Base-by-base conservation (phyloP, 2,113 vertebrate genomes). In the Syrrhaptes paradoxus region DNA sequence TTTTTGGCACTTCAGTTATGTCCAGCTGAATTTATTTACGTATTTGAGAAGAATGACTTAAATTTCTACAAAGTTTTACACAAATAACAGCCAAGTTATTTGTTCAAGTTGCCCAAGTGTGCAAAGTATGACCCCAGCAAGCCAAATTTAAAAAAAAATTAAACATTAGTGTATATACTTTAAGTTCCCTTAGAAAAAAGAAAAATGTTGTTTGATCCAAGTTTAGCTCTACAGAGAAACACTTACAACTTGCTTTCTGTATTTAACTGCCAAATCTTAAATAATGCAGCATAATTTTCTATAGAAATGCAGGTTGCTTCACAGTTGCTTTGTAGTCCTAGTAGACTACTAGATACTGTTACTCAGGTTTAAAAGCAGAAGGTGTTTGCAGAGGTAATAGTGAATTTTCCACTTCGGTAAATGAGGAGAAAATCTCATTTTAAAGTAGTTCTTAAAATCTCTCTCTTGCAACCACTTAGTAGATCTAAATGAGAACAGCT, bases 391-490 rank as follows among this genome's bases (percentile, higher is more conserved):
- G 57, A 84, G 26, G 14, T 86, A 66, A 46, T 32, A 83, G 83
- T 62, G 73, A 88, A 46, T 85, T 90, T 90, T 63, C 24, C 43
- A 68, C 57, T 93, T 85, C 43, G 58, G 70, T 31, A 94, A 49
- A 22, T 66, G 26, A 90, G 48, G 63, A 86, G 43, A 85, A 90
- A 88, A 77, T 74, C 21, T 88, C 25, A 81, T 90, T 96, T 87
- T 73, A 63, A 83, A 85, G 22, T 72, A 73, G 36, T 77, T 88
- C 45, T 84, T 46, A 73, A 92, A 93, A 93, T 82, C 14, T 88
- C 66, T 96, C 80, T 85, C 91, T 83, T 71, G 55, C 86, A 96
- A 77, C 82, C 54, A 62, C 78, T 91, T 91, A 90, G 34, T 71
- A 22, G 34, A 48, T 46, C n/a, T 93, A 4, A 32, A 7, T 46